Percentiles rank a stretch among this genome's conserved stretches.
Evolutionary conservation across 2,888 invertebrate species (phyloP).

Genomic region (Iselma pallidipennis): DNA sequence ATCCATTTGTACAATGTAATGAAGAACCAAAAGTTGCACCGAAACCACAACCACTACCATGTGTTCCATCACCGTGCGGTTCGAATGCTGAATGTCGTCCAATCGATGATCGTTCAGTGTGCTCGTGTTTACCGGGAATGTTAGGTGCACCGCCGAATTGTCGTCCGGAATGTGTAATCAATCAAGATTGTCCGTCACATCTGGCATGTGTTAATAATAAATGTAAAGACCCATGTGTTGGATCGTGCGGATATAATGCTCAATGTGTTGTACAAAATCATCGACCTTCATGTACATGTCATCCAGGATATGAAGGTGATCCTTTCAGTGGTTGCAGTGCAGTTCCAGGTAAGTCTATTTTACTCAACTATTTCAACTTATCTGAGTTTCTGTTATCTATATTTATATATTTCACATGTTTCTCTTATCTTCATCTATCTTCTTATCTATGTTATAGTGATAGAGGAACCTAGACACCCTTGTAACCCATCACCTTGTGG

Average conservation of each 20-base stretch:
- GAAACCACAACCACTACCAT: constrained; percentile 59
- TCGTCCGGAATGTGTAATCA: constrained; percentile 76
- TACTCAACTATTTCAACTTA: background rate
- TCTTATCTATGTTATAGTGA: constrained; percentile 37
- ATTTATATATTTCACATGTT: constrained; percentile 14
- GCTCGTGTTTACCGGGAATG: constrained; percentile 73
- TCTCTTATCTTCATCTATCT: constrained; percentile 5
- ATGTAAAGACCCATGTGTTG: constrained; percentile 76
- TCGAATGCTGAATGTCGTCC: constrained; percentile 70
- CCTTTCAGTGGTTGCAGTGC: constrained; percentile 76
- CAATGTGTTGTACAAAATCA: constrained; percentile 75
- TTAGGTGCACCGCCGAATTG: constrained; percentile 80
- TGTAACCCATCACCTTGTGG: constrained; percentile 82
- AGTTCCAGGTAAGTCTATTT: constrained; percentile 51
- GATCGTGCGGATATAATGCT: constrained; percentile 77
- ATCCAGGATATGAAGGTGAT: constrained; percentile 76
- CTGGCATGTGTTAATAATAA: constrained; percentile 73
- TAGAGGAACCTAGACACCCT: constrained; percentile 68
- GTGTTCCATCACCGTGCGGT: constrained; percentile 75
- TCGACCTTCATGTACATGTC: constrained; percentile 74
- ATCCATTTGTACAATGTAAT: constrained; percentile 62
- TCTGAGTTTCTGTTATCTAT: constrained; percentile 5
- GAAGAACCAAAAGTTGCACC: constrained; percentile 36
- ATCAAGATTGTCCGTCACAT: constrained; percentile 76
- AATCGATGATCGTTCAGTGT: constrained; percentile 68